A percentile compares a stretch with the other conserved stretches of the same genome.
phyloP scores from a whole-genome alignment of 2,113 vertebrate species.

The Athene noctua region DNA sequence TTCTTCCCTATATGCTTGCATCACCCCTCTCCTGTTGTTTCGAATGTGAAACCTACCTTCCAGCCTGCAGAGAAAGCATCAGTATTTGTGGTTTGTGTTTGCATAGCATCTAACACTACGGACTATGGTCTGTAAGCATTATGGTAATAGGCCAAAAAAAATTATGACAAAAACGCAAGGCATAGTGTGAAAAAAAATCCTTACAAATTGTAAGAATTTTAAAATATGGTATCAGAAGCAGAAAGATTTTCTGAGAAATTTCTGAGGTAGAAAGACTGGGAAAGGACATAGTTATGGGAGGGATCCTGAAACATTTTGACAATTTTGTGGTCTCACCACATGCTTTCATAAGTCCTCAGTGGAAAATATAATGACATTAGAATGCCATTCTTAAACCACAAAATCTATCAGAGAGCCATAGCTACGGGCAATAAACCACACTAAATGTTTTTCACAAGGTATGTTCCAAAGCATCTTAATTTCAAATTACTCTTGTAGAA shows the following conservation, averaged over 20 bases:
- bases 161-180: not conserved
- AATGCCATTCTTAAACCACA: not conserved
- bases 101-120: not conserved
- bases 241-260: not conserved
- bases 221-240: not conserved
- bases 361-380: not conserved
- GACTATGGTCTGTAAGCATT: not conserved
- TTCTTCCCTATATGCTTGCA: not conserved
- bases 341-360: not conserved
- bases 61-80: not conserved
- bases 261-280: not conserved
- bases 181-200: not conserved
- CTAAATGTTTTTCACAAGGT: not conserved
- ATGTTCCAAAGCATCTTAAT: not conserved
- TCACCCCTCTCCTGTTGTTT: not conserved
- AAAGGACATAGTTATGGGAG: not conserved
- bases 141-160: not conserved
- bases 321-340: not conserved
- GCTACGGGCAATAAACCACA: not conserved
- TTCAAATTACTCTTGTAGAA: not conserved
- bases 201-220: not conserved
- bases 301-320: not conserved
- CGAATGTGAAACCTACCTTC: fast-evolving
- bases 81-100: not conserved
- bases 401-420: not conserved